phyloP scores from a whole-genome alignment of 2,888 invertebrate species.

The Sphaeridia pumilis region DNA sequence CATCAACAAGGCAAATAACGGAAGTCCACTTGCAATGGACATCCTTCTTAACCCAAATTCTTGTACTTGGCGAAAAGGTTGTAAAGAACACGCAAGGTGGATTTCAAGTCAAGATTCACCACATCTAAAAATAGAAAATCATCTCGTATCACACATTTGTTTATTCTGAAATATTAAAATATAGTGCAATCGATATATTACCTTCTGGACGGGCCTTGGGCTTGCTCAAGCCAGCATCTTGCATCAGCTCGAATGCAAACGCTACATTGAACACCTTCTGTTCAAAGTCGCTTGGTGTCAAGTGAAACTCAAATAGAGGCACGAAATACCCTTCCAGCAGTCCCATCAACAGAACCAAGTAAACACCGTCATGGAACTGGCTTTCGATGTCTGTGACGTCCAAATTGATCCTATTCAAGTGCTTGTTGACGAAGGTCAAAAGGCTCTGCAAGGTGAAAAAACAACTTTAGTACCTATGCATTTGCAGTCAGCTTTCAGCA shows the following conservation, averaged over 20 bases:
- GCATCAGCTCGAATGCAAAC: constrained; percentile 96
- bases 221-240: constrained; percentile 82
- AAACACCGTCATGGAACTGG: constrained; percentile 96
- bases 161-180: constrained; percentile 5
- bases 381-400: constrained; percentile 86
- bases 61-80: constrained; percentile 94
- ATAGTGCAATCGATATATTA: constrained; percentile 40
- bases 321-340: constrained; percentile 95
- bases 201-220: constrained; percentile 95
- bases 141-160: constrained; percentile 9
- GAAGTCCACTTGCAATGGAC: too few relatives aligned
- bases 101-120: constrained; percentile 93
- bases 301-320: constrained; percentile 82
- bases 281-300: constrained; percentile 80
- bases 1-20: too few relatives aligned
- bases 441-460: constrained; percentile 60
- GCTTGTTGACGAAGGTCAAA: constrained; percentile 97
- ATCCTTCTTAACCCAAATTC: constrained; percentile 39
- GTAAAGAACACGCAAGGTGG: constrained; percentile 89
- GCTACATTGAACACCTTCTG: constrained; percentile 93
- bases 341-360: constrained; percentile 87
- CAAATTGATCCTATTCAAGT: constrained; percentile 88
- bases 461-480: too few relatives aligned
- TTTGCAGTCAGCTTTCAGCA: too few relatives aligned
- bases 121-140: constrained; percentile 65